phyloP scores from a whole-genome alignment of 2,113 vertebrate genomes.

The Orycteropus afer region DNA sequence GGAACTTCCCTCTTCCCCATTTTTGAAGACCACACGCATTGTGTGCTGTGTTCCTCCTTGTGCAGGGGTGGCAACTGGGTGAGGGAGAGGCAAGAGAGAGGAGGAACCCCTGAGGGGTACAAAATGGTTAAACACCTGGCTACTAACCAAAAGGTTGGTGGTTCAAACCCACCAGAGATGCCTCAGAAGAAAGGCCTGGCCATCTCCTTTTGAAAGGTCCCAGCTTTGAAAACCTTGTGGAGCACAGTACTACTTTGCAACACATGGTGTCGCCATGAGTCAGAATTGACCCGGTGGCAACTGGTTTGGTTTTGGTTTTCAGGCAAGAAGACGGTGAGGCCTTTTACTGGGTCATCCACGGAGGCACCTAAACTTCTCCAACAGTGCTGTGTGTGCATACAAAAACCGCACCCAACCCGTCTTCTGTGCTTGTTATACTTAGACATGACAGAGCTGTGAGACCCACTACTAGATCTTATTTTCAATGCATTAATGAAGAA shows the following conservation, averaged over 20 bases:
- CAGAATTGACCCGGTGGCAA: not conserved
- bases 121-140: not conserved
- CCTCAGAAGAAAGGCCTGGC: not conserved
- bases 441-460: not conserved
- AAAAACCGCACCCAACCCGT: not conserved
- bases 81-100: rapidly evolving
- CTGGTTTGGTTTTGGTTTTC: too few species aligned
- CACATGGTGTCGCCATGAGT: not conserved
- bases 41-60: not conserved
- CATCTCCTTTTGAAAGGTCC: not conserved
- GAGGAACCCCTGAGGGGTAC: not conserved
- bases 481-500: not conserved
- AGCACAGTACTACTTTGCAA: not conserved
- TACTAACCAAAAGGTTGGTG: not conserved
- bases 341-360: not conserved
- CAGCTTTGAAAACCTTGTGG: too few species aligned
- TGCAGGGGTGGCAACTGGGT: not conserved
- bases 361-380: not conserved
- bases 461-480: not conserved
- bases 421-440: not conserved
- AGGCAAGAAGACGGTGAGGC: not conserved
- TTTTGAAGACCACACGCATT: not conserved
- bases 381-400: rapidly evolving
- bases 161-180: not conserved
- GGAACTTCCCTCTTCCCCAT: not conserved